Base-by-base conservation (phyloP, 2,888 invertebrate genomes). In the Gasteruption jaculator region DNA sequence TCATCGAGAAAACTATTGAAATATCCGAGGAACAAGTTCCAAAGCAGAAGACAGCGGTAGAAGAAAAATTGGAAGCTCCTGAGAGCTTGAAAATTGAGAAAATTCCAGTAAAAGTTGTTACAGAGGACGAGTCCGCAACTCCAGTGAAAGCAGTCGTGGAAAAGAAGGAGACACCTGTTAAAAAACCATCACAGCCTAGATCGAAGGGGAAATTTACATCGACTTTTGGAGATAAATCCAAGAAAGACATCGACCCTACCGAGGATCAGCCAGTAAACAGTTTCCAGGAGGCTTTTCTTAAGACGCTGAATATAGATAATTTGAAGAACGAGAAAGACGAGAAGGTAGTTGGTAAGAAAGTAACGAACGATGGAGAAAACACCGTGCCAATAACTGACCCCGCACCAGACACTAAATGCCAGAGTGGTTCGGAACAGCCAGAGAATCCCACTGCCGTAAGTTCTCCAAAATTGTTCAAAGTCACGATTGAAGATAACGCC, bases 261-360 rank as follows among this genome's bases (percentile, higher is more conserved):
- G 61, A 64, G 10, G 60, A 64, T 7, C 55, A 51, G 19, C 49
- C 60, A 3, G 38, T 55, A 6, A 61, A 63, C 46, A 54, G 61
- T 30, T 63, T 60, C 35, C 68, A 66, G 34, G 66, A 67, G 41
- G 62, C 61, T 22, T 62, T 63, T 46, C 41, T 61, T 24, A 62
- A 67, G 42, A 65, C 65, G 26, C 50, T 63, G 25, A 57, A 61
- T 6, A 58, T 60, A 12, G 64, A 65, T 22, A 56, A 58, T 6
- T 47, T 43, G 40, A 59, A 54, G 16, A 58, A 56, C 26, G 40
- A 56, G 16, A 57, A 52, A 8, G 41, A 44, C 10, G 57, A 53
- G 16, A 58, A 50, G 24, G 1, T 27, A 5, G 4, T 7, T 0
- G 56, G 53, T 31, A 52, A 50, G 31, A 56, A 51, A 37, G 11